Evolutionary conservation across 2,888 invertebrate genomes (phyloP).

Genomic region (Corbicula japonica): DNA sequence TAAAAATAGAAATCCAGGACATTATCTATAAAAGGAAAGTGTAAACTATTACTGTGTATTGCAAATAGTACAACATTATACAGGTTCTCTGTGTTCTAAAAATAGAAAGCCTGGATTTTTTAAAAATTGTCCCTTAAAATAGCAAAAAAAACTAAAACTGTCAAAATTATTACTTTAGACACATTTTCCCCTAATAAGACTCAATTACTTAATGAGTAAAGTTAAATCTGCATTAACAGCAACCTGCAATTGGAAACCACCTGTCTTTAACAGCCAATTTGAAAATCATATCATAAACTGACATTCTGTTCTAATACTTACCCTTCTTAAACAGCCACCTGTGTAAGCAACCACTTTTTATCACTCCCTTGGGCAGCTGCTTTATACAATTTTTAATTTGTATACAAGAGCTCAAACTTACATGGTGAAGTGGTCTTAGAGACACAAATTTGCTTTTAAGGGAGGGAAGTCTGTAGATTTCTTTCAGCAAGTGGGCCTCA

Average conservation of each 20-base stretch:
- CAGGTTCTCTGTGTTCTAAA: background rate
- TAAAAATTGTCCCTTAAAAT: too few species aligned
- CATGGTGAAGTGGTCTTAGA: slow-evolving; percentile 73
- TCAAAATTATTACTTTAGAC: too few species aligned
- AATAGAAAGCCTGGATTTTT: background rate
- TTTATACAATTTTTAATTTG: background rate
- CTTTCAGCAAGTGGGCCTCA: slow-evolving; percentile 66
- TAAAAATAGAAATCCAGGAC: slow-evolving; percentile 10
- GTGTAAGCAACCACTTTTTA: background rate
- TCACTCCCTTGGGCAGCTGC: background rate
- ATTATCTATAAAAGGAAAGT: background rate
- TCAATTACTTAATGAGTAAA: too few species aligned
- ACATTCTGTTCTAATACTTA: background rate
- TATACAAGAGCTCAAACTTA: slow-evolving; percentile 34
- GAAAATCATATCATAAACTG: background rate
- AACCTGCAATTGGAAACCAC: background rate
- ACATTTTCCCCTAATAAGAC: too few species aligned
- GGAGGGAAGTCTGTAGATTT: slow-evolving; percentile 52
- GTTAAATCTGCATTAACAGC: background rate
- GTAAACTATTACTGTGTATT: background rate
- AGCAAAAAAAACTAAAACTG: too few species aligned
- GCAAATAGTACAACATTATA: background rate
- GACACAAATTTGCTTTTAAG: slow-evolving; percentile 68
- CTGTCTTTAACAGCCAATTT: too few species aligned
- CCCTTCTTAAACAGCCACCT: background rate